A percentile compares a stretch with the other conserved stretches of the same genome.
Evolutionary conservation across 2,888 invertebrate species (phyloP).

Genomic region (Pandemis heparana): DNA sequence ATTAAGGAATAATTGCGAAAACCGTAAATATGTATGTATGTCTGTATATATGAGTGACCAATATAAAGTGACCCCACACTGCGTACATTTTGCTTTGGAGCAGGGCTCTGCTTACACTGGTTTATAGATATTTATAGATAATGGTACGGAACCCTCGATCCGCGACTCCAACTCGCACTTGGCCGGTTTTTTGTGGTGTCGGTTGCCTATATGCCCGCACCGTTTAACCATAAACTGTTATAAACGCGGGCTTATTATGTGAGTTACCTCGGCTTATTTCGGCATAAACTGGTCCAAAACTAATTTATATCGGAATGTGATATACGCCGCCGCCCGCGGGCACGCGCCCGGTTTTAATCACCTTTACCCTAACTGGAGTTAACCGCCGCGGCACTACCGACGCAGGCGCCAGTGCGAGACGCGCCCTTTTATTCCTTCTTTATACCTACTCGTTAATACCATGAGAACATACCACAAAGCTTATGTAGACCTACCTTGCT

Average conservation of each 20-base stretch:
- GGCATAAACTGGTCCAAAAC: slow-evolving; percentile 79
- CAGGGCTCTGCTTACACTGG: no score
- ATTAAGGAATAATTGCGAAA: no score
- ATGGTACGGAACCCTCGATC: no score
- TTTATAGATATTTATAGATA: no score
- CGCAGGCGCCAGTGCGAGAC: slow-evolving; percentile 13
- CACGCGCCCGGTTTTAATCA: slow-evolving; percentile 80
- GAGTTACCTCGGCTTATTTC: slow-evolving; percentile 68
- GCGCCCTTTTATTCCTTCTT: background rate
- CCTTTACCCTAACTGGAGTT: slow-evolving; percentile 74
- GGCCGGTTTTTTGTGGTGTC: slow-evolving; percentile 2
- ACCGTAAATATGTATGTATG: no score
- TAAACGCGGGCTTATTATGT: slow-evolving; percentile 66
- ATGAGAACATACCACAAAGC: background rate
- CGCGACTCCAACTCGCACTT: no score
- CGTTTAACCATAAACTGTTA: slow-evolving; percentile 48
- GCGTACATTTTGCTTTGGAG: no score
- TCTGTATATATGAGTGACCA: no score
- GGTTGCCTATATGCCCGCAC: slow-evolving; percentile 4
- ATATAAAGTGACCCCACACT: no score
- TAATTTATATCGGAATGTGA: slow-evolving; percentile 85
- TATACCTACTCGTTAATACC: background rate
- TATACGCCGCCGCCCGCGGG: slow-evolving; percentile 75
- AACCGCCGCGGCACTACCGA: slow-evolving; percentile 50
- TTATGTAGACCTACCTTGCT: no score